These are phyloP conservation scores for Polyommatus icarus DNA, from an alignment of 2,888 invertebrate genomes.

Conservation along the genomic window DNA sequence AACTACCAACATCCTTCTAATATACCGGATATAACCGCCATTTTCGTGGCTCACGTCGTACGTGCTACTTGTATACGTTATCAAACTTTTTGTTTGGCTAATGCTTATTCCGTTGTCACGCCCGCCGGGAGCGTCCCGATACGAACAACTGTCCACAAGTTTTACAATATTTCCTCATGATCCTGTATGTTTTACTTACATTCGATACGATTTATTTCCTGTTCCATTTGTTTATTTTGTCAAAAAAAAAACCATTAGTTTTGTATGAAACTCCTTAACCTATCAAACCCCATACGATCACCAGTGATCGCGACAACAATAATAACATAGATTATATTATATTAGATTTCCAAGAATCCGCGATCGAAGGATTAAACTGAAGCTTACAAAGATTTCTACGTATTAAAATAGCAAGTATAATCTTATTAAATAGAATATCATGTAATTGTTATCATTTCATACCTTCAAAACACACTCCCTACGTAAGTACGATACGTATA, in stretches of 20 bases:
- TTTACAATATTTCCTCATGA: slow-evolving; percentile 18
- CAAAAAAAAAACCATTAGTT: neutral
- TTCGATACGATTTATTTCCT: neutral
- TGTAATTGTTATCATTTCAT: too few relatives aligned
- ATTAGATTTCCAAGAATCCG: too few relatives aligned
- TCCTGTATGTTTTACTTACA: slow-evolving; percentile 13
- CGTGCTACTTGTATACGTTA: slow-evolving; percentile 34
- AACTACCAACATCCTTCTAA: too few relatives aligned
- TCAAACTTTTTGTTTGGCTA: slow-evolving; percentile 37
- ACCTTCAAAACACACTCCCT: too few relatives aligned
- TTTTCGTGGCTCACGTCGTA: neutral
- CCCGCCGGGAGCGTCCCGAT: slow-evolving; percentile 3
- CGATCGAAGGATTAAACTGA: too few relatives aligned
- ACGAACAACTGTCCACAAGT: slow-evolving; percentile 30
- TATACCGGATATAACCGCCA: neutral
- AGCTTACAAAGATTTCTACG: too few relatives aligned
- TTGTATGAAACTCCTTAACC: neutral
- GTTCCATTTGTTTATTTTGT: neutral
- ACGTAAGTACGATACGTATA: too few relatives aligned
- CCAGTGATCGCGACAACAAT: too few relatives aligned
- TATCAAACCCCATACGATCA: too few relatives aligned
- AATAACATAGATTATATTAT: too few relatives aligned
- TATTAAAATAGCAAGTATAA: too few relatives aligned
- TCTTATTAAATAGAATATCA: too few relatives aligned
- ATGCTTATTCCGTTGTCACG: slow-evolving; percentile 31